Conservation (phyloP, 2,797 vertebrate genomes). For the Pseudopleuronectes americanus region DNA sequence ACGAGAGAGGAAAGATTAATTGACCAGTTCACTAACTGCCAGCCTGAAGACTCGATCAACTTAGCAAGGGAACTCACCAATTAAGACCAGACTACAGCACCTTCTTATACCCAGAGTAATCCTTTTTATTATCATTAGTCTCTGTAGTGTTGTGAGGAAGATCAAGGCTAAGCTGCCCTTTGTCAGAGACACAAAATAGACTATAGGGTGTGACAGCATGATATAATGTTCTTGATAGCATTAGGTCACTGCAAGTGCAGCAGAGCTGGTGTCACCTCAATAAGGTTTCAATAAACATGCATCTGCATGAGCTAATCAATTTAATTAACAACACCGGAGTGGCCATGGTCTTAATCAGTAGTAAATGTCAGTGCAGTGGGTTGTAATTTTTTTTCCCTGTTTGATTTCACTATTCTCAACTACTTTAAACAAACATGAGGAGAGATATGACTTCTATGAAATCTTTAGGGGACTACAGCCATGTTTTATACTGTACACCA, state of each 20-base stretch:
- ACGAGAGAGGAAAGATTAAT: constrained; percentile 95
- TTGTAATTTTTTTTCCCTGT: constrained; percentile 2
- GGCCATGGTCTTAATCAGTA: constrained; percentile 20
- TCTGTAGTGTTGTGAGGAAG: constrained; percentile 67
- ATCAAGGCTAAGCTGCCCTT: constrained; percentile 74
- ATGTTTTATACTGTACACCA: constrained; percentile 55
- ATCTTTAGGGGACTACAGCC: constrained; percentile 39
- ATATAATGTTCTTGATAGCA: constrained; percentile 55
- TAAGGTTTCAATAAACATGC: constrained; percentile 47
- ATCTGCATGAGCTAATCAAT: constrained; percentile 49
- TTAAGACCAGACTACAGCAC: constrained; percentile 87
- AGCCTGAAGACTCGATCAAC: constrained; percentile 95
- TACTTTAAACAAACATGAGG: constrained; percentile 53
- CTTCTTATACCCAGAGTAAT: constrained; percentile 76
- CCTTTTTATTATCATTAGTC: constrained; percentile 81
- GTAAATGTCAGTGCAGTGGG: constrained; percentile 33
- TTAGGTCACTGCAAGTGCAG: constrained; percentile 28
- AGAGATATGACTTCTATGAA: constrained; percentile 59
- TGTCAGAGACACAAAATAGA: constrained; percentile 69
- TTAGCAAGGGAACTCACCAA: constrained; percentile 91
- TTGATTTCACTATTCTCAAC: constrained; percentile 11
- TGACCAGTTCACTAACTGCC: constrained; percentile 95
- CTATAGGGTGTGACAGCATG: constrained; percentile 58
- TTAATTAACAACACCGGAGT: constrained; percentile 44
- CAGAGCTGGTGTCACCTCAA: constrained; percentile 19